A percentile compares a stretch with the other conserved stretches of the same genome.
Evolutionary conservation across 30 jellyfish, hydroid and myxozoan species (phyloP).

Genomic region (Aurelia aurita): DNA sequence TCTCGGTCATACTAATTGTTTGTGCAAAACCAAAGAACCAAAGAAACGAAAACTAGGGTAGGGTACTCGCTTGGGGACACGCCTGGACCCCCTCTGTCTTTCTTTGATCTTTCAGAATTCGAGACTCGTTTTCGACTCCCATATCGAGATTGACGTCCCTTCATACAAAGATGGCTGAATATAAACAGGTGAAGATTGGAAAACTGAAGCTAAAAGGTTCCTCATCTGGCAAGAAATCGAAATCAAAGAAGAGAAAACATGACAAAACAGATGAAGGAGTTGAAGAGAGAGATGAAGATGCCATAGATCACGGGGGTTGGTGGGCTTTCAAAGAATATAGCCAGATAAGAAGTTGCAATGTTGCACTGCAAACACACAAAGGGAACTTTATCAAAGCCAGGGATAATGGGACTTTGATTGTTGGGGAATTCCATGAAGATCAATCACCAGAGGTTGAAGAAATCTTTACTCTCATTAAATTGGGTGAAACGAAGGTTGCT

Average conservation of each 20-base stretch:
- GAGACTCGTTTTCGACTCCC: no score
- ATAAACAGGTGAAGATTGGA: constrained; percentile 90
- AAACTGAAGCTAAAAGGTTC: constrained; percentile 83
- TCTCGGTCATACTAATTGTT: no score
- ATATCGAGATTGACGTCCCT: neutral
- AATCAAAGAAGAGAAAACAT: constrained; percentile 50
- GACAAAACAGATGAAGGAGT: constrained; percentile 32
- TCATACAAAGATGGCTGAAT: constrained; percentile 68
- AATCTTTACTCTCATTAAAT: constrained; percentile 73
- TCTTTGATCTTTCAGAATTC: no score
- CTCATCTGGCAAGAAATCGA: constrained; percentile 48
- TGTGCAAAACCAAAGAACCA: no score
- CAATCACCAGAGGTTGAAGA: constrained; percentile 80
- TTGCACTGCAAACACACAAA: constrained; percentile 75
- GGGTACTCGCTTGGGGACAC: no score
- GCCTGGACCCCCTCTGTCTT: no score
- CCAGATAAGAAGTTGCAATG: constrained; percentile 71
- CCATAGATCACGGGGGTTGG: constrained; percentile 96
- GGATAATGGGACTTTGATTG: constrained; percentile 81
- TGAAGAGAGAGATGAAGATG: constrained; percentile 80
- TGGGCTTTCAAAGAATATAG: constrained; percentile 86
- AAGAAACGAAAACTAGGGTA: no score
- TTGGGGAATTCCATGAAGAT: constrained; percentile 74
- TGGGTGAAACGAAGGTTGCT: constrained; percentile 84
- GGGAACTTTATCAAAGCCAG: constrained; percentile 75